Conservation (phyloP, 2,113 vertebrate species). For the Ursus arctos region DNA sequence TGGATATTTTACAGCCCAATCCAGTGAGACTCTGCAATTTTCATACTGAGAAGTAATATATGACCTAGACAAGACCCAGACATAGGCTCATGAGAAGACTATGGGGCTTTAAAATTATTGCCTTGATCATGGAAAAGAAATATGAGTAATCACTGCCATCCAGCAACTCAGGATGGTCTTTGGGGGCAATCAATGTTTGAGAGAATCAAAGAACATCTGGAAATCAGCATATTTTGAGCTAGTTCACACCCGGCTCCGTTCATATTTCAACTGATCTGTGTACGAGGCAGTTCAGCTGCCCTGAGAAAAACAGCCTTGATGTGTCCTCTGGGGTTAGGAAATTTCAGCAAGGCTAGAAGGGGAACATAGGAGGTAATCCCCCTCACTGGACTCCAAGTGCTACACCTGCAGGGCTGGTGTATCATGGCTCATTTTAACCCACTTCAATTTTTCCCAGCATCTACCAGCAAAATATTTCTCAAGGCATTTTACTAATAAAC, state of each 20-base stretch:
- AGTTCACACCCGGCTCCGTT: conserved; percentile 79
- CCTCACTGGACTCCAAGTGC: conserved; percentile 13
- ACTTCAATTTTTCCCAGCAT: not conserved
- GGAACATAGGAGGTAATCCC: not conserved
- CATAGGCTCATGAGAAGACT: conserved; percentile 81
- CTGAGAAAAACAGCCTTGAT: conserved; percentile 46
- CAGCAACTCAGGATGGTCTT: conserved; percentile 81
- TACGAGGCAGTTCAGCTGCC: conserved; percentile 63
- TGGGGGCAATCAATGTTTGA: conserved; percentile 78
- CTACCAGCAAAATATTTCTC: not conserved
- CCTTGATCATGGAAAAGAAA: conserved; percentile 84
- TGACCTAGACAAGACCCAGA: conserved; percentile 86
- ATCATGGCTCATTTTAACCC: not conserved
- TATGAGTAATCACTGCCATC: conserved; percentile 80
- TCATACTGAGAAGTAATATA: conserved; percentile 85
- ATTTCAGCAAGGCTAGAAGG: conserved; percentile 57
- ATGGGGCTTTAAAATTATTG: conserved; percentile 82
- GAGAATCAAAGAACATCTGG: conserved; percentile 83
- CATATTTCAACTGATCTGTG: conserved; percentile 81
- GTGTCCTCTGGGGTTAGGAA: conserved; percentile 43
- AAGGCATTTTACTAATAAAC: conserved; percentile 14
- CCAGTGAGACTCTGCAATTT: conserved; percentile 83
- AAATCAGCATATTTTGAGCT: conserved; percentile 78
- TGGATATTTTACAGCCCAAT: conserved; percentile 82
- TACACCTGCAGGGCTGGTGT: not conserved